Conservation (phyloP, 2,797 vertebrate species). For the Holocentrus rufus region DNA sequence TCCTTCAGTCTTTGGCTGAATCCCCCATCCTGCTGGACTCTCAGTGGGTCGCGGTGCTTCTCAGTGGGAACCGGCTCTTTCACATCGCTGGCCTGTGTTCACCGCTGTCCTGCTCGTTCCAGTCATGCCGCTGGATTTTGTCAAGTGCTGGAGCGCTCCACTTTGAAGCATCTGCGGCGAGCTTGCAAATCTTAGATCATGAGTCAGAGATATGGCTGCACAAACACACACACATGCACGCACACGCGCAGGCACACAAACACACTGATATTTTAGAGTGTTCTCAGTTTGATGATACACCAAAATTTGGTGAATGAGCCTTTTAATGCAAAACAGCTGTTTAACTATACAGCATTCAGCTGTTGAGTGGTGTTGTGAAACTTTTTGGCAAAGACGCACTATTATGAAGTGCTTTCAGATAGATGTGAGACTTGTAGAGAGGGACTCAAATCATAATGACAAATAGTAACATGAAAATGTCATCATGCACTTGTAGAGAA, state of each 20-base stretch:
- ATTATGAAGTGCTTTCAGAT: conserved; percentile 1
- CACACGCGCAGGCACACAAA: neutral
- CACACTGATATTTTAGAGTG: conserved; percentile 16
- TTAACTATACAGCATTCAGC: conserved; percentile 9
- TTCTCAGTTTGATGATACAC: conserved; percentile 28
- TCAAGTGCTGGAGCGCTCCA: conserved; percentile 17
- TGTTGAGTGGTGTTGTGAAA: conserved; percentile 9
- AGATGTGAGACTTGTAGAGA: neutral
- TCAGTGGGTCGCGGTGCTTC: conserved; percentile 57
- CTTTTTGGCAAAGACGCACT: conserved; percentile 16
- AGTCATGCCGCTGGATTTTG: conserved; percentile 26
- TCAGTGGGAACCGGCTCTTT: conserved; percentile 53
- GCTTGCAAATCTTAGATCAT: conserved; percentile 35
- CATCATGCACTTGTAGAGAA: neutral
- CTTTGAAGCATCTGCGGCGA: conserved; percentile 35
- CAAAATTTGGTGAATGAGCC: conserved; percentile 20
- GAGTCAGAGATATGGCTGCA: conserved; percentile 27
- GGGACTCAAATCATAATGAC: neutral
- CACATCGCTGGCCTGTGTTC: conserved; percentile 53
- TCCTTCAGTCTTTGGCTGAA: conserved; percentile 56
- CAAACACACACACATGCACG: neutral
- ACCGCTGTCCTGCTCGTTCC: conserved; percentile 44
- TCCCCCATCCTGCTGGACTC: conserved; percentile 55
- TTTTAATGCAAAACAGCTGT: conserved; percentile 27
- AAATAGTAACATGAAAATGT: neutral